Percentiles rank a stretch among this genome's conserved stretches.
Conservation (phyloP, 1,140 invertebrate species). For the Anastrepha obliqua region DNA sequence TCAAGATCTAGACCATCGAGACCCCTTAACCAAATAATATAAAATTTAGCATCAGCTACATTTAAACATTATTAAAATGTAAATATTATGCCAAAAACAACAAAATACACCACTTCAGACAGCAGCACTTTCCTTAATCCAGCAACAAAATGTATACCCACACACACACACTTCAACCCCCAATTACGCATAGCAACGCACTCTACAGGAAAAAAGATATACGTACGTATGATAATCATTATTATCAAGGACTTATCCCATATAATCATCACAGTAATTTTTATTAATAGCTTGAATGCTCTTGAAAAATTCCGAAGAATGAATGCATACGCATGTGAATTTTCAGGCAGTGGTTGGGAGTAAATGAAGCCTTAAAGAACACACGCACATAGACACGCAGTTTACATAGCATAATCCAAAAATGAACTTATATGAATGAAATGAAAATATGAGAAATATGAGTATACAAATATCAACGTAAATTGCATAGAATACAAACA, state of each 20-base stretch:
- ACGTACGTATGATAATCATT: neutral
- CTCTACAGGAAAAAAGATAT: neutral
- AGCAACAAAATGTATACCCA: too few relatives aligned
- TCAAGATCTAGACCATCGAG: too few relatives aligned
- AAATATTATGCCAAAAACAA: too few relatives aligned
- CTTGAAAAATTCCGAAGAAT: neutral
- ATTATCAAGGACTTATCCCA: constrained; percentile 28
- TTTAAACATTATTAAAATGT: too few relatives aligned
- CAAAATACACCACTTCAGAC: too few relatives aligned
- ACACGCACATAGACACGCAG: neutral
- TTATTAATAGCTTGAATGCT: constrained; percentile 34
- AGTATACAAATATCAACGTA: neutral
- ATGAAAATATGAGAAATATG: neutral
- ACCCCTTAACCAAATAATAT: too few relatives aligned
- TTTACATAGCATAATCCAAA: neutral
- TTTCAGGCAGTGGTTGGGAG: neutral
- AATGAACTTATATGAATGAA: too few relatives aligned
- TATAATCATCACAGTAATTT: constrained; percentile 5
- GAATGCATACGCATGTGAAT: neutral
- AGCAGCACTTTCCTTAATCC: too few relatives aligned
- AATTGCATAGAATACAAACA: neutral
- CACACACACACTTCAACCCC: too few relatives aligned
- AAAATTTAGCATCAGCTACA: too few relatives aligned
- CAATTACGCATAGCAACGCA: too few relatives aligned
- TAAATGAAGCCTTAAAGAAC: neutral